A percentile compares a stretch with the other conserved stretches of the same genome.
Evolutionary conservation across 2,888 invertebrate genomes (phyloP).

Genomic region (Cristatella mucedo): DNA sequence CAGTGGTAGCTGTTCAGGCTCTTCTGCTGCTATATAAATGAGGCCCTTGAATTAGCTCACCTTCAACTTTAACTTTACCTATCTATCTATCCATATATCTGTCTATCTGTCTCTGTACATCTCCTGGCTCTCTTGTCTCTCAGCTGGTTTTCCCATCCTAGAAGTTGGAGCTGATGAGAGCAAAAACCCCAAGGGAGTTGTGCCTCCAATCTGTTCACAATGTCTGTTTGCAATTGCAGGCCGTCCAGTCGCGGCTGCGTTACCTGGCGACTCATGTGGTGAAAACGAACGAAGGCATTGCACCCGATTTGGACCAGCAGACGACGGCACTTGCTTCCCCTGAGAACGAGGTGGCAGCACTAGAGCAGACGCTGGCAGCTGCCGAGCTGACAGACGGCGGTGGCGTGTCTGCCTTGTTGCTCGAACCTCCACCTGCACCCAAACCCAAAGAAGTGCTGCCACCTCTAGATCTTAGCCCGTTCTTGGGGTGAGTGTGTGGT

Average conservation of each 20-base stretch:
- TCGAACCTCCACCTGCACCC: slow-evolving; percentile 28
- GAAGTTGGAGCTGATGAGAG: too few species aligned
- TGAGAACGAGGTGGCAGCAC: slow-evolving; percentile 14
- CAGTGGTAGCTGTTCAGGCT: too few species aligned
- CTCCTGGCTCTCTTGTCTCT: too few species aligned
- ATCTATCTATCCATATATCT: too few species aligned
- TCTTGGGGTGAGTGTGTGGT: slow-evolving; percentile 20
- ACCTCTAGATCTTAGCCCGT: slow-evolving; percentile 30
- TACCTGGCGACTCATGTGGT: slow-evolving; percentile 32
- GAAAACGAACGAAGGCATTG: slow-evolving; percentile 15
- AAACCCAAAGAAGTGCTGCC: slow-evolving; percentile 28
- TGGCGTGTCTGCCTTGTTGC: slow-evolving; percentile 21
- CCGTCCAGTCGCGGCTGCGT: slow-evolving; percentile 29
- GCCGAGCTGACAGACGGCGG: slow-evolving; percentile 13
- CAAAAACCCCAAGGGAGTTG: too few species aligned
- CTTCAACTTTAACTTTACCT: too few species aligned
- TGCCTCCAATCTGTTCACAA: neutral
- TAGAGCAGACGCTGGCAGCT: neutral
- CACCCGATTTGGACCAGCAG: neutral
- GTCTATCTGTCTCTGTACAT: too few species aligned
- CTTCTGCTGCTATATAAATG: too few species aligned
- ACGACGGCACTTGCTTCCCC: slow-evolving; percentile 7
- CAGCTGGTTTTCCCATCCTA: too few species aligned
- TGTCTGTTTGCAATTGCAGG: slow-evolving; percentile 15
- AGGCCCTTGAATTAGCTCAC: too few species aligned